A percentile compares a stretch with the other conserved stretches of the same genome.
Evolutionary conservation across 2,113 vertebrate species (phyloP).

Genomic region (Platichthys flesus): DNA sequence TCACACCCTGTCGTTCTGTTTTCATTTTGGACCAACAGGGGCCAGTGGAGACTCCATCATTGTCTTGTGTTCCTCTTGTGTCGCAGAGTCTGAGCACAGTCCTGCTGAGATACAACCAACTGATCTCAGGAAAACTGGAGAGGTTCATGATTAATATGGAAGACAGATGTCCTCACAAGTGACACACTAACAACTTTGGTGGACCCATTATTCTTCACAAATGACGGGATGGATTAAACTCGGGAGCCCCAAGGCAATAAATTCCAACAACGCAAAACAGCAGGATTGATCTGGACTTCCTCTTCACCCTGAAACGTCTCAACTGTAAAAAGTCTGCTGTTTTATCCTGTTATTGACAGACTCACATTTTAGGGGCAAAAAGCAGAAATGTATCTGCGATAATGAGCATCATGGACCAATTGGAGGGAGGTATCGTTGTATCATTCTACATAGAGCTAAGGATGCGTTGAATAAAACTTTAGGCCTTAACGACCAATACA

Average conservation of each 20-base stretch:
- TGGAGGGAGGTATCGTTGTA: neutral
- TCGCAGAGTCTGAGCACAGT: constrained; percentile 60
- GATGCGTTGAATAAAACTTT: neutral
- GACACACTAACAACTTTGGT: constrained; percentile 14
- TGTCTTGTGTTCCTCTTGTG: constrained; percentile 66
- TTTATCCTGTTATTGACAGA: neutral
- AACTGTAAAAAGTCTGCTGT: neutral
- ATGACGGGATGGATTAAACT: neutral
- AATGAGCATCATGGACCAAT: neutral
- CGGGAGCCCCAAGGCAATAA: neutral
- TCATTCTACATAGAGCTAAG: neutral
- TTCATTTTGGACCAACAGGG: constrained; percentile 66
- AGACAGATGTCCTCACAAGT: constrained; percentile 50
- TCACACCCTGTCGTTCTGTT: constrained; percentile 29
- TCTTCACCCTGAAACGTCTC: neutral
- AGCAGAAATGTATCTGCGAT: neutral
- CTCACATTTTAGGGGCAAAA: neutral
- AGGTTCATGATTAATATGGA: constrained; percentile 65
- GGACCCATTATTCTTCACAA: neutral
- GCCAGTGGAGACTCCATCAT: constrained; percentile 44
- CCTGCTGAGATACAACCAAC: constrained; percentile 62
- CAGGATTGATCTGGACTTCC: neutral
- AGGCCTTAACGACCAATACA: neutral
- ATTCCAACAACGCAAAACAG: neutral
- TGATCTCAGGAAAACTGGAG: constrained; percentile 77